These are phyloP conservation scores for Brachymystax lenok DNA, from an alignment of 2,797 vertebrate species.

Conservation along the genomic window DNA sequence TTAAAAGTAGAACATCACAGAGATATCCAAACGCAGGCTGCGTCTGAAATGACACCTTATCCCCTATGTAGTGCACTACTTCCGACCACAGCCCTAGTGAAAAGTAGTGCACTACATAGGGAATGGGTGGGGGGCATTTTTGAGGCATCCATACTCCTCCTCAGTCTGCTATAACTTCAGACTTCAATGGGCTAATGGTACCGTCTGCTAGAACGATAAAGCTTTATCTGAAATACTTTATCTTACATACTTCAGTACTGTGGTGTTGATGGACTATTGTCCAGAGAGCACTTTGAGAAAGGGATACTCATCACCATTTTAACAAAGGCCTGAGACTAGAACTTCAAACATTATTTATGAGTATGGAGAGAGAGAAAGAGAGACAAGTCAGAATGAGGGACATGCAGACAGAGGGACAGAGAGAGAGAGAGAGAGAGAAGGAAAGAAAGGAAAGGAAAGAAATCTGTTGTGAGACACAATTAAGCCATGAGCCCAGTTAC, in stretches of 20 bases:
- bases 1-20: slow-evolving; percentile 81
- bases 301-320: slow-evolving; percentile 60
- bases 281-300: slow-evolving; percentile 59
- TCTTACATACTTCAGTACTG: slow-evolving; percentile 47
- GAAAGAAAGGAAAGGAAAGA: slow-evolving; percentile 1
- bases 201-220: slow-evolving; percentile 58
- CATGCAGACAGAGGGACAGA: background rate
- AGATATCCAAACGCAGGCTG: slow-evolving; percentile 41
- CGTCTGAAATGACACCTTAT: background rate
- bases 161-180: slow-evolving; percentile 48
- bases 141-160: background rate
- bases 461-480: slow-evolving; percentile 67
- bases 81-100: background rate
- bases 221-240: slow-evolving; percentile 45
- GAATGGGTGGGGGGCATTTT: background rate
- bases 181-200: slow-evolving; percentile 67
- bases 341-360: slow-evolving; percentile 43
- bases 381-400: background rate
- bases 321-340: slow-evolving; percentile 59
- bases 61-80: background rate
- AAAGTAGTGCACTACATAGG: background rate
- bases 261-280: slow-evolving; percentile 45
- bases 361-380: background rate
- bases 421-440: background rate
- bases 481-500: slow-evolving; percentile 53